Conservation (phyloP, 2,797 vertebrate species). For the Thalassophryne amazonica region DNA sequence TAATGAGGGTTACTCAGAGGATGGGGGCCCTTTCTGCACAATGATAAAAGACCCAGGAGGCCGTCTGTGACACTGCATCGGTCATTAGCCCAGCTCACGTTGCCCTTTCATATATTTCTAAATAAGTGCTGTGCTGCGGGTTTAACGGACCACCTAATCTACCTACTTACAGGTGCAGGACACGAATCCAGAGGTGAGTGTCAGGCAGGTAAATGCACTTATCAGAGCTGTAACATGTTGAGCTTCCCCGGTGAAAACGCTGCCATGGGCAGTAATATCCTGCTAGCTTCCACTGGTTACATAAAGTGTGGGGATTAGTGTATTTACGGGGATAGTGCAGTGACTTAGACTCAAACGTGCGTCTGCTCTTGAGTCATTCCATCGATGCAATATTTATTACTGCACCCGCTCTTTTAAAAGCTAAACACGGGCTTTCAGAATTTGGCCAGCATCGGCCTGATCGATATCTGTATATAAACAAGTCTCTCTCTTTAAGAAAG, state of each 20-base stretch:
- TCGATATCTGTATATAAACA: slow-evolving; percentile 50
- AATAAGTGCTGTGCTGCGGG: slow-evolving; percentile 74
- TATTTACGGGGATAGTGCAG: slow-evolving; percentile 22
- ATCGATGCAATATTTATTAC: background rate
- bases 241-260: slow-evolving; percentile 39
- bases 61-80: slow-evolving; percentile 67
- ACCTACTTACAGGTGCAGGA: slow-evolving; percentile 63
- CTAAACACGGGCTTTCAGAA: slow-evolving; percentile 12
- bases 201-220: slow-evolving; percentile 62
- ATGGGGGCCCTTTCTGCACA: slow-evolving; percentile 61
- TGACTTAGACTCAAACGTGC: slow-evolving; percentile 23
- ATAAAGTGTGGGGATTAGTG: slow-evolving; percentile 35
- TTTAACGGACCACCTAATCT: slow-evolving; percentile 77
- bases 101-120: slow-evolving; percentile 78
- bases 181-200: slow-evolving; percentile 56
- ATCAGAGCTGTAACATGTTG: slow-evolving; percentile 56
- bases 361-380: no score
- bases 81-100: slow-evolving; percentile 74
- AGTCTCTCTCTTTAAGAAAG: slow-evolving; percentile 8
- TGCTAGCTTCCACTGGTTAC: slow-evolving; percentile 11
- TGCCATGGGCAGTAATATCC: slow-evolving; percentile 30
- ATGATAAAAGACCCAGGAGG: slow-evolving; percentile 75
- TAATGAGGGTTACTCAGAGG: slow-evolving; percentile 81
- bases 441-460: slow-evolving; percentile 17
- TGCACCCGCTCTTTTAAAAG: slow-evolving; percentile 1